Conservation (phyloP, 1,140 invertebrate species). For the Drosophila sulfurigaster region DNA sequence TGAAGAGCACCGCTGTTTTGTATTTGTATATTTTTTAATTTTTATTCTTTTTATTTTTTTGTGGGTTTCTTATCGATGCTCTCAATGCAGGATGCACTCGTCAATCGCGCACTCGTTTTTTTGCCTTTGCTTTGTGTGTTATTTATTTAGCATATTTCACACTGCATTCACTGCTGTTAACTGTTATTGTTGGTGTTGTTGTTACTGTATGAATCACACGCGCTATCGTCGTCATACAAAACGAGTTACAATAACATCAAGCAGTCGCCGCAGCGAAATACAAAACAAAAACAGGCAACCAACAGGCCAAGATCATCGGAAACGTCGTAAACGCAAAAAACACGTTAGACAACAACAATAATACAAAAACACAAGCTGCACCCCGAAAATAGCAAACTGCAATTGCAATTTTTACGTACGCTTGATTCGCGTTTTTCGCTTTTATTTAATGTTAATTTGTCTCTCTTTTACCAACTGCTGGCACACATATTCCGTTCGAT, state of each 20-base stretch:
- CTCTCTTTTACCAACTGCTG: conserved; percentile 37
- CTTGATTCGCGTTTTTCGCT: conserved; percentile 36
- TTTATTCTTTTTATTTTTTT: conserved; percentile 36
- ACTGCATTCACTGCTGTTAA: conserved; percentile 37
- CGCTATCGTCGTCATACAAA: conserved; percentile 60
- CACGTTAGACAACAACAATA: conserved; percentile 51
- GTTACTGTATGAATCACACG: conserved; percentile 71
- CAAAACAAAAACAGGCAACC: conserved; percentile 25
- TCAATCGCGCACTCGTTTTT: conserved; percentile 31
- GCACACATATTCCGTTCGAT: conserved; percentile 52
- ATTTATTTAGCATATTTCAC: conserved; percentile 66
- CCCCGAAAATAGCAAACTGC: conserved; percentile 37
- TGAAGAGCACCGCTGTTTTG: conserved; percentile 24
- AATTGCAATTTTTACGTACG: conserved; percentile 33
- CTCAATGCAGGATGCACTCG: conserved; percentile 52
- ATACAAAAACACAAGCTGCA: conserved; percentile 30
- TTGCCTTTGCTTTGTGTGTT: conserved; percentile 34
- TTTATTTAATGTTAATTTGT: conserved; percentile 43
- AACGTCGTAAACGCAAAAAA: conserved; percentile 59
- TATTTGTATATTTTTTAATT: conserved; percentile 8
- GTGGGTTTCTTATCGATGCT: conserved; percentile 35
- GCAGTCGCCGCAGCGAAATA: conserved; percentile 20
- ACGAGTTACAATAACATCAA: conserved; percentile 67
- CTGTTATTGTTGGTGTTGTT: conserved; percentile 52
- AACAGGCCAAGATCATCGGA: conserved; percentile 71